A percentile compares a stretch with the other conserved stretches of the same genome.
Evolutionary conservation across 1,140 invertebrate species (phyloP).

Genomic region (Zelostemma sp.): DNA sequence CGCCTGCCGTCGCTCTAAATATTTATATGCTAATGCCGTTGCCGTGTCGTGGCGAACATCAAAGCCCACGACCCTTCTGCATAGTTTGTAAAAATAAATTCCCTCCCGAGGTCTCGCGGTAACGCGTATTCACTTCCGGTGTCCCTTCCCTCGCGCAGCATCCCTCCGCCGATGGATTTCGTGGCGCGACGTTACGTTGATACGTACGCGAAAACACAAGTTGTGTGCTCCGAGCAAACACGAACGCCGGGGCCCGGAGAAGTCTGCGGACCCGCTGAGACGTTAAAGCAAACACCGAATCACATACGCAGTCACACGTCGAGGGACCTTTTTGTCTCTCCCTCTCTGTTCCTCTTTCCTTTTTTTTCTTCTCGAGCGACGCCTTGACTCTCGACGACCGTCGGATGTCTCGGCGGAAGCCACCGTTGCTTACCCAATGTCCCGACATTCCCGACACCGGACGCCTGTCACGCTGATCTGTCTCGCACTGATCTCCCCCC

Average conservation of each 20-base stretch:
- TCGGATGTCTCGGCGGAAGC: slow-evolving; percentile 26
- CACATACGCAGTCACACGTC: slow-evolving; percentile 46
- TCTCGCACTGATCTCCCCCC: background rate
- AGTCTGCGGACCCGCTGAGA: slow-evolving; percentile 42
- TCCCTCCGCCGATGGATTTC: slow-evolving; percentile 18
- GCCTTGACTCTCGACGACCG: slow-evolving; percentile 4
- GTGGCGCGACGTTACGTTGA: slow-evolving; percentile 23
- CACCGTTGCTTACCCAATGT: slow-evolving; percentile 31
- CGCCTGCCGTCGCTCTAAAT: slow-evolving; percentile 57
- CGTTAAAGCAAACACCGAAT: slow-evolving; percentile 47
- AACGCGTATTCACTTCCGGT: slow-evolving; percentile 32
- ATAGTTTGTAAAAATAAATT: slow-evolving; percentile 67
- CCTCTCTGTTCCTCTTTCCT: background rate
- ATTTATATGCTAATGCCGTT: slow-evolving; percentile 65
- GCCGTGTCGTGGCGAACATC: slow-evolving; percentile 60
- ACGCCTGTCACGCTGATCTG: slow-evolving; percentile 22
- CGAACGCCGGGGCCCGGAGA: slow-evolving; percentile 19
- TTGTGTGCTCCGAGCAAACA: slow-evolving; percentile 43
- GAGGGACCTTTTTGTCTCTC: background rate
- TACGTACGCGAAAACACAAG: slow-evolving; percentile 44
- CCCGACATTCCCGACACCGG: slow-evolving; percentile 22
- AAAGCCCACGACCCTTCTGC: slow-evolving; percentile 56
- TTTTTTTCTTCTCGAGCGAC: background rate
- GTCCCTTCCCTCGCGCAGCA: slow-evolving; percentile 13
- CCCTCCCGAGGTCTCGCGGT: slow-evolving; percentile 24